A percentile compares a stretch with the other conserved stretches of the same genome.
phyloP scores from a whole-genome alignment of 2,888 invertebrate species.

The Malthinus seriepunctatus region DNA sequence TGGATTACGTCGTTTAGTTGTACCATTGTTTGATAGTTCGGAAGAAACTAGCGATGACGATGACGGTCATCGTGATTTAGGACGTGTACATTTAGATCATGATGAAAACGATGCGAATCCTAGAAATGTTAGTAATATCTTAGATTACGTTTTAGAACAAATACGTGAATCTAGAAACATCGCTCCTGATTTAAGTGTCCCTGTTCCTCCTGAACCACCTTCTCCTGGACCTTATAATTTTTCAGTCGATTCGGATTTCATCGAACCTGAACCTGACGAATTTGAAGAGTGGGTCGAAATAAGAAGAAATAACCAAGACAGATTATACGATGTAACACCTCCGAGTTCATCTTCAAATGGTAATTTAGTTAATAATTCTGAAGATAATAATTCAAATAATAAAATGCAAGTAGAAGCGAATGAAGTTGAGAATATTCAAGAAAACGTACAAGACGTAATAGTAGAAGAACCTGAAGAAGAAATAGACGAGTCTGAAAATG shows the following conservation, averaged over 20 bases:
- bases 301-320: no score
- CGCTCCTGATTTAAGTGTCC: no score
- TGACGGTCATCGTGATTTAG: not conserved
- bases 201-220: not conserved
- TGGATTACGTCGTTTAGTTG: conserved; percentile 48
- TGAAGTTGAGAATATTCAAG: conserved; percentile 4
- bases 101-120: not conserved
- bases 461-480: not conserved
- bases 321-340: conserved; percentile 18
- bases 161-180: not conserved
- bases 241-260: no score
- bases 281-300: no score
- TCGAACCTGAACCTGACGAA: no score
- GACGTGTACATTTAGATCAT: not conserved
- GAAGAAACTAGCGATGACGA: conserved; percentile 39
- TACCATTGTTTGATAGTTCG: conserved; percentile 56
- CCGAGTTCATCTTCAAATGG: conserved; percentile 9
- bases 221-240: no score
- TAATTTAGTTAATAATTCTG: not conserved
- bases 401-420: conserved; percentile 9
- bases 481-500: conserved; percentile 17
- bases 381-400: conserved; percentile 10
- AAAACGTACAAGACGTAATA: not conserved
- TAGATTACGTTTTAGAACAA: not conserved
- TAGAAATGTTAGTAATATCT: conserved; percentile 1